Conservation (phyloP, 2,888 invertebrate species). For the Drosophila kokeensis region DNA sequence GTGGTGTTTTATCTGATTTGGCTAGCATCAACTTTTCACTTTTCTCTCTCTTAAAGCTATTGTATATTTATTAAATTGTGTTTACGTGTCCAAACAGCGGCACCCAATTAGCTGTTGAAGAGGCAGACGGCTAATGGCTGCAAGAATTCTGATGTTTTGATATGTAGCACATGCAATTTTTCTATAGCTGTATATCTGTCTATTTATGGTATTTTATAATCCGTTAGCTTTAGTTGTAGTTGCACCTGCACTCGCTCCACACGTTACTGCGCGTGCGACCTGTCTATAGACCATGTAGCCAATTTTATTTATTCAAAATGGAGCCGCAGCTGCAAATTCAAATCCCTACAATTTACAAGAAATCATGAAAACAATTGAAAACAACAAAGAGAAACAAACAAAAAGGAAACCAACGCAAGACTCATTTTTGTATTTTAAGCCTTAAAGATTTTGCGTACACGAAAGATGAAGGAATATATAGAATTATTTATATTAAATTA, state of each 20-base stretch:
- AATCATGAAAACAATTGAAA: slow-evolving; percentile 1
- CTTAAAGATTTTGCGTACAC: slow-evolving; percentile 46
- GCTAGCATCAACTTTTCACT: slow-evolving; percentile 38
- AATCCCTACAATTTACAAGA: slow-evolving; percentile 19
- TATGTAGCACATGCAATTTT: slow-evolving; percentile 16
- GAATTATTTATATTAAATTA: slow-evolving; percentile 62
- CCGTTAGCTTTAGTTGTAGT: slow-evolving; percentile 37
- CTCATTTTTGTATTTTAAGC: slow-evolving; percentile 60
- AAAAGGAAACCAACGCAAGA: slow-evolving; percentile 41
- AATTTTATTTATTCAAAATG: slow-evolving; percentile 42
- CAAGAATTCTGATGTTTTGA: not conserved
- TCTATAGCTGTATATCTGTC: slow-evolving; percentile 30
- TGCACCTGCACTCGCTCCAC: slow-evolving; percentile 19
- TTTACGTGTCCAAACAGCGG: slow-evolving; percentile 16
- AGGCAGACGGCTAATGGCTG: not conserved
- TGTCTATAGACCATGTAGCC: slow-evolving; percentile 30
- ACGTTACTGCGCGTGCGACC: not conserved
- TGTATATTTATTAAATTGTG: slow-evolving; percentile 69
- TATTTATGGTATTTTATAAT: slow-evolving; percentile 27
- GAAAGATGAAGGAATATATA: slow-evolving; percentile 41
- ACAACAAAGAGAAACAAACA: not conserved
- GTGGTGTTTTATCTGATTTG: slow-evolving; percentile 36
- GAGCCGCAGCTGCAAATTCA: slow-evolving; percentile 16
- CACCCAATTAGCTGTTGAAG: slow-evolving; percentile 3
- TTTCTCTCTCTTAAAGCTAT: slow-evolving; percentile 45